Evolutionary conservation across 2,888 invertebrate species (phyloP).

Genomic region (Pollenia griseotomentosa): DNA sequence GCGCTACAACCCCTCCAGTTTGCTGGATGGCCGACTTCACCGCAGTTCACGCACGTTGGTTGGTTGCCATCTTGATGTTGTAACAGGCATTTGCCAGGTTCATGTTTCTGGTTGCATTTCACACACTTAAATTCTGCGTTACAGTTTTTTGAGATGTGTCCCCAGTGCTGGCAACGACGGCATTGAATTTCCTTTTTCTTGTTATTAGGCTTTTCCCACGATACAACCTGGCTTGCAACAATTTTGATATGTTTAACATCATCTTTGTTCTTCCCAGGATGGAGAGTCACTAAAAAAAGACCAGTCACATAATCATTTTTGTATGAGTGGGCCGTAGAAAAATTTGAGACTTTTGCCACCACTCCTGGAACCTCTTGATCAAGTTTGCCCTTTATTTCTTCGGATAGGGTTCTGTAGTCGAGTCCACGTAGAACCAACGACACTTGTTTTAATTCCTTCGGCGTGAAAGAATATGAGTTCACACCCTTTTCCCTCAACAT

Average conservation of each 20-base stretch:
- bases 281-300: background rate
- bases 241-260: too few species aligned
- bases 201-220: conserved; percentile 32
- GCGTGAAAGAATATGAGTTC: conserved; percentile 32
- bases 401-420: too few species aligned
- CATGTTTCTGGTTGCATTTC: conserved; percentile 3
- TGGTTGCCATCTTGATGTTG: background rate
- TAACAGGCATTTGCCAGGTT: conserved; percentile 3
- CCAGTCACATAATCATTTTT: conserved; percentile 36
- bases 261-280: conserved; percentile 1
- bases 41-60: conserved; percentile 7
- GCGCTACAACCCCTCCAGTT: background rate
- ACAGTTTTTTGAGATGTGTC: too few species aligned
- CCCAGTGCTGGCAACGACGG: background rate
- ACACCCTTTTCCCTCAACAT: conserved; percentile 21
- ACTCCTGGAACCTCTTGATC: too few species aligned
- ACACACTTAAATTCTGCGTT: conserved; percentile 28
- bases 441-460: conserved; percentile 25
- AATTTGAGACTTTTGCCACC: too few species aligned
- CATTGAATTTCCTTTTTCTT: conserved; percentile 24
- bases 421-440: background rate
- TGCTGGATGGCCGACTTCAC: conserved; percentile 15
- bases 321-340: too few species aligned
- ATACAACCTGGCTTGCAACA: too few species aligned
- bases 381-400: too few species aligned